Conservation (phyloP, 2,113 vertebrate species). For the Syrrhaptes paradoxus region DNA sequence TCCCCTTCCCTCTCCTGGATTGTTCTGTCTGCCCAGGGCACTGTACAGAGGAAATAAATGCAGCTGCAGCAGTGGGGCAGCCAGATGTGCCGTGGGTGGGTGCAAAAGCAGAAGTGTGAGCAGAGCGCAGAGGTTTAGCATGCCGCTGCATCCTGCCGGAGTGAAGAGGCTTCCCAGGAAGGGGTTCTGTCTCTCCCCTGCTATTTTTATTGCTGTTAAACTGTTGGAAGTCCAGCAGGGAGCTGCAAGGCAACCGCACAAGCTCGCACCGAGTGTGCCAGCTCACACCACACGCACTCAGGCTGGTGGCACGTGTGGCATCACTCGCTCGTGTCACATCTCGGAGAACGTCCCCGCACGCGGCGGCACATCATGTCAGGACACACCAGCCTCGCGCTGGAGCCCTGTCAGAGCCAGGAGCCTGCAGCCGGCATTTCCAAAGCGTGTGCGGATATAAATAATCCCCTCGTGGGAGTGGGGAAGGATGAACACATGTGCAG, state of each 20-base stretch:
- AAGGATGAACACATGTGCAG: neutral
- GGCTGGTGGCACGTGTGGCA: neutral
- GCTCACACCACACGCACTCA: fast-evolving
- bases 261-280: fast-evolving
- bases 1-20: neutral
- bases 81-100: neutral
- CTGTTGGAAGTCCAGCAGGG: neutral
- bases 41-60: fast-evolving
- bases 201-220: neutral
- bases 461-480: conserved; percentile 21
- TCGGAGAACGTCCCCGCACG: neutral
- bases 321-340: fast-evolving
- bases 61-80: fast-evolving
- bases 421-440: neutral
- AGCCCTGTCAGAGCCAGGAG: neutral
- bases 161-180: neutral
- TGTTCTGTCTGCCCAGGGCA: neutral
- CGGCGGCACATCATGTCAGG: fast-evolving
- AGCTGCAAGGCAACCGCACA: neutral
- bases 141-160: neutral
- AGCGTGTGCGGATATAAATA: conserved; percentile 38
- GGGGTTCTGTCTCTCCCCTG: neutral
- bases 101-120: neutral
- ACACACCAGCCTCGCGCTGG: neutral
- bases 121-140: fast-evolving